Conservation (phyloP, 2,888 invertebrate species). For the Heliconius ismenius region DNA sequence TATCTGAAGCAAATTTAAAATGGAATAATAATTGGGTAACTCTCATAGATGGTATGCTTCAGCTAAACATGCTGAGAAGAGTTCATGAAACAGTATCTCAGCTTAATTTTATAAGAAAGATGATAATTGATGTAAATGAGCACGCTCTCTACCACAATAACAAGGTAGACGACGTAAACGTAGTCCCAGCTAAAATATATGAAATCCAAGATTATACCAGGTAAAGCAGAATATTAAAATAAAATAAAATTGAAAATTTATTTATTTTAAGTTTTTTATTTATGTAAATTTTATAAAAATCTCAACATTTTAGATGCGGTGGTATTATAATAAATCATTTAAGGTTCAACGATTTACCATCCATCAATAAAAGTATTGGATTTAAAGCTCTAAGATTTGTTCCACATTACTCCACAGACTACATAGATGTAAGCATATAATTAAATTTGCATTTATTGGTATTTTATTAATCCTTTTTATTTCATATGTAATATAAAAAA, state of each 20-base stretch:
- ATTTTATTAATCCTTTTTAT: not conserved
- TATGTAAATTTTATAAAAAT: slow-evolving; percentile 41
- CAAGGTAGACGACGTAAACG: slow-evolving; percentile 33
- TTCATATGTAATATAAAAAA: not conserved
- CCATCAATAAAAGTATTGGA: slow-evolving; percentile 37
- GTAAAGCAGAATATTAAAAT: not conserved
- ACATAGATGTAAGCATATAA: slow-evolving; percentile 49
- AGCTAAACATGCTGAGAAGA: slow-evolving; percentile 85
- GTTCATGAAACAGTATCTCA: slow-evolving; percentile 83
- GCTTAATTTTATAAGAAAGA: slow-evolving; percentile 73
- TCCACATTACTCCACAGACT: slow-evolving; percentile 47
- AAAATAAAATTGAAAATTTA: not conserved
- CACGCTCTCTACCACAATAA: slow-evolving; percentile 43
- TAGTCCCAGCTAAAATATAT: slow-evolving; percentile 47
- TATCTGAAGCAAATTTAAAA: slow-evolving; percentile 61
- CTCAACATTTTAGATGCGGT: slow-evolving; percentile 54
- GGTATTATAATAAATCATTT: slow-evolving; percentile 55
- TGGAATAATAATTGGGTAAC: slow-evolving; percentile 91
- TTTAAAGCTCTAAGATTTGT: slow-evolving; percentile 52
- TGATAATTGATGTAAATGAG: slow-evolving; percentile 52
- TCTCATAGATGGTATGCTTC: slow-evolving; percentile 91
- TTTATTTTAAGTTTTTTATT: not conserved
- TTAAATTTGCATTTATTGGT: not conserved
- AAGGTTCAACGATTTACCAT: slow-evolving; percentile 49
- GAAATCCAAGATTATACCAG: slow-evolving; percentile 48